phyloP scores from a whole-genome alignment of 2,113 vertebrate genomes.

The Podarcis cretensis region DNA sequence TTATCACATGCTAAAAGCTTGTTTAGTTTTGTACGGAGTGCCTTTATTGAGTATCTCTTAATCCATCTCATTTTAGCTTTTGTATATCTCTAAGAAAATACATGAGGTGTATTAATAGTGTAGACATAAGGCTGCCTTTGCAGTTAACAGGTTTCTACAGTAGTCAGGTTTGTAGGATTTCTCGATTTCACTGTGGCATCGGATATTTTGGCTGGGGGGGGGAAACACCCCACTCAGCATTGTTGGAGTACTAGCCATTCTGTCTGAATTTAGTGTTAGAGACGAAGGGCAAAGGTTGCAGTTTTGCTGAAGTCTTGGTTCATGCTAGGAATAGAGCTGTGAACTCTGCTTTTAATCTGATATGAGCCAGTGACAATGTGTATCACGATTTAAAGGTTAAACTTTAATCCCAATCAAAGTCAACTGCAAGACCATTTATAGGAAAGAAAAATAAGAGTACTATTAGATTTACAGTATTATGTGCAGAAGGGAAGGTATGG shows the following conservation, averaged over 20 bases:
- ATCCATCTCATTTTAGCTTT: not conserved
- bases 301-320: rapidly evolving
- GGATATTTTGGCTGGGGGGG: not conserved
- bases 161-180: not conserved
- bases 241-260: not conserved
- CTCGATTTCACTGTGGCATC: not conserved
- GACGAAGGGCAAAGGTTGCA: rapidly evolving
- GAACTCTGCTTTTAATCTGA: not conserved
- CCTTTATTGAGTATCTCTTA: not conserved
- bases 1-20: not conserved
- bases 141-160: not conserved
- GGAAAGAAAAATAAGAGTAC: not conserved
- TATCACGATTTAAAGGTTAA: not conserved
- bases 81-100: not conserved
- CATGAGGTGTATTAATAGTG: rapidly evolving
- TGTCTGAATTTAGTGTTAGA: not conserved
- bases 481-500: not conserved
- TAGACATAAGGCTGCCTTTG: not conserved
- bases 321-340: not conserved
- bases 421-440: not conserved
- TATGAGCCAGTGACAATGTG: not conserved
- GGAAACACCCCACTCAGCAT: too few relatives aligned
- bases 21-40: not conserved
- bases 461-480: not conserved
- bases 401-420: not conserved